Conservation (phyloP, 35 echinoderm and acorn worm species). For the Chiridota heheva region DNA sequence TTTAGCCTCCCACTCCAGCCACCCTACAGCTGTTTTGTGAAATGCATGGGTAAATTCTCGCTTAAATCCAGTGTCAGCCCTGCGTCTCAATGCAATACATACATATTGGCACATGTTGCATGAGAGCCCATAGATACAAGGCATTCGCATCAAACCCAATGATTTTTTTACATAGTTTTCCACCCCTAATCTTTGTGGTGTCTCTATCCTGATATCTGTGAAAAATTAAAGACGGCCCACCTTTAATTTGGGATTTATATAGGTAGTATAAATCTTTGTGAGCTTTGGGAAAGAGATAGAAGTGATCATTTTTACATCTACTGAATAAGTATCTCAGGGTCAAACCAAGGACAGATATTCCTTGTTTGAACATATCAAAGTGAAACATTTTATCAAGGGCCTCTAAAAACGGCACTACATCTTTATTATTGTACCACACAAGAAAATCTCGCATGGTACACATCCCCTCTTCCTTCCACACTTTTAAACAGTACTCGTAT, state of each 20-base stretch:
- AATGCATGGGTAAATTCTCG: conserved; percentile 21
- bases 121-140: conserved; percentile 33
- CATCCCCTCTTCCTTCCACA: conserved; percentile 31
- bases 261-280: conserved; percentile 47
- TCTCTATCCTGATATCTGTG: conserved; percentile 24
- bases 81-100: conserved; percentile 40
- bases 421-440: conserved; percentile 27
- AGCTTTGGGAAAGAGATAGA: conserved; percentile 36
- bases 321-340: conserved; percentile 49
- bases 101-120: conserved; percentile 65
- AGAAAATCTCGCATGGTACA: conserved; percentile 43
- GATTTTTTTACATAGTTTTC: conserved; percentile 37
- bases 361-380: conserved; percentile 11
- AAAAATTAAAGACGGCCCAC: conserved; percentile 32
- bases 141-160: conserved; percentile 59
- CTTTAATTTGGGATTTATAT: conserved; percentile 3
- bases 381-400: conserved; percentile 26
- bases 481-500: conserved; percentile 34
- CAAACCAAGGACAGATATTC: conserved; percentile 52
- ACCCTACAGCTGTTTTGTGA: conserved; percentile 4
- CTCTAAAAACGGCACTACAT: conserved; percentile 18
- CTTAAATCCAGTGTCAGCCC: conserved; percentile 18
- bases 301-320: neutral
- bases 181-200: conserved; percentile 39
- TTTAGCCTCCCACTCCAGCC: conserved; percentile 64